phyloP scores from a whole-genome alignment of 2,888 invertebrate genomes.

The Cheilosia grossa region DNA sequence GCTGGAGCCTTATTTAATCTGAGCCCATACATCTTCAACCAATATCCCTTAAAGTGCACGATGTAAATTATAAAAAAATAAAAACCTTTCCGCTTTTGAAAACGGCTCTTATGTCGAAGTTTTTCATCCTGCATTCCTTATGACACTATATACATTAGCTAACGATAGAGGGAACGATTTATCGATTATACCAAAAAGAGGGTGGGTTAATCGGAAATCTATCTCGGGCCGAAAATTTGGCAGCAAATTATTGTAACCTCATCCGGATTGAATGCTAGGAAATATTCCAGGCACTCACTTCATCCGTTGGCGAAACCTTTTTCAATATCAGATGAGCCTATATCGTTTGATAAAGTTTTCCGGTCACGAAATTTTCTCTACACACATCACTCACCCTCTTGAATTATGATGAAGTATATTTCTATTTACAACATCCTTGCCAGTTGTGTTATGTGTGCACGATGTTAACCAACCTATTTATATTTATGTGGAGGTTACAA shows the following conservation, averaged over 20 bases:
- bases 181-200: slow-evolving; percentile 1
- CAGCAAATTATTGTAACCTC: slow-evolving; percentile 55
- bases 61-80: too few relatives aligned
- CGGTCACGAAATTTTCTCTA: slow-evolving; percentile 45
- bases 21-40: too few relatives aligned
- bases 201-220: slow-evolving; percentile 38
- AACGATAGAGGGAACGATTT: slow-evolving; percentile 15
- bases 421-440: slow-evolving; percentile 41
- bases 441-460: not conserved
- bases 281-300: slow-evolving; percentile 35
- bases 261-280: slow-evolving; percentile 29
- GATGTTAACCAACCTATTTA: not conserved
- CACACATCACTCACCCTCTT: slow-evolving; percentile 12
- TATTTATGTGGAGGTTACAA: not conserved
- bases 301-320: slow-evolving; percentile 32
- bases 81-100: too few relatives aligned
- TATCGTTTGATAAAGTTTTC: slow-evolving; percentile 45
- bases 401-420: slow-evolving; percentile 55
- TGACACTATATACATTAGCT: not conserved
- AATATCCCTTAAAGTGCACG: too few relatives aligned
- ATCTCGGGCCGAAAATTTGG: slow-evolving; percentile 21
- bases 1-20: too few relatives aligned
- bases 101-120: too few relatives aligned
- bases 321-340: slow-evolving; percentile 42
- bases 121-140: not conserved